Percentiles rank a stretch among this genome's conserved stretches.
Conservation (phyloP, 1,140 invertebrate genomes). For the Micrasema minimum region DNA sequence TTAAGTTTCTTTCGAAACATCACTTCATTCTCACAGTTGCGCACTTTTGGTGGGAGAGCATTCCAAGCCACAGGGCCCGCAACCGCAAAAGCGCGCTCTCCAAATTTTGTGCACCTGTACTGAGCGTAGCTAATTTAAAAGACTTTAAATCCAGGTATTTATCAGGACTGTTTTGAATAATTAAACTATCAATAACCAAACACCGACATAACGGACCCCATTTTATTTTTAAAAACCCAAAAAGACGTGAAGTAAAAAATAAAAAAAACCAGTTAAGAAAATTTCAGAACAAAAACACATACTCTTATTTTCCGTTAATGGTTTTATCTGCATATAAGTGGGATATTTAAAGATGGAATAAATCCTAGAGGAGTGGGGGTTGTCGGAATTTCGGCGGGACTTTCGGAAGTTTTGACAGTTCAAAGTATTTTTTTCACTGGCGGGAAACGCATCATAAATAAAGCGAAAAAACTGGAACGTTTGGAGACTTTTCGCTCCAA, state of each 20-base stretch:
- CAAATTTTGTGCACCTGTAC: too few relatives aligned
- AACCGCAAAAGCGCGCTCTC: too few relatives aligned
- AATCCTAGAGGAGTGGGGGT: background rate
- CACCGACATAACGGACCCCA: too few relatives aligned
- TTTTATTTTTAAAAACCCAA: background rate
- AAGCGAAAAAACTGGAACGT: background rate
- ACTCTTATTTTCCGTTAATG: background rate
- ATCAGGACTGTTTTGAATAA: too few relatives aligned
- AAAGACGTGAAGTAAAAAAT: background rate
- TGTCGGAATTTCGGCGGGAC: slow-evolving; percentile 13
- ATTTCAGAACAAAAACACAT: slow-evolving; percentile 7
- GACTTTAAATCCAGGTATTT: too few relatives aligned
- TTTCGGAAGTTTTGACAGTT: slow-evolving; percentile 15
- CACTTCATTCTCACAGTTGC: too few relatives aligned
- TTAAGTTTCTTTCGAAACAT: too few relatives aligned
- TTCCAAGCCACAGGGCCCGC: too few relatives aligned
- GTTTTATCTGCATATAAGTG: slow-evolving; percentile 24
- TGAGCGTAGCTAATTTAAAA: too few relatives aligned
- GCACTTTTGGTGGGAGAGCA: too few relatives aligned
- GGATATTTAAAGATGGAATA: slow-evolving; percentile 8
- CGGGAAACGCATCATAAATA: slow-evolving; percentile 15
- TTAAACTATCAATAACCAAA: too few relatives aligned
- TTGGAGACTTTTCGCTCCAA: slow-evolving; percentile 4
- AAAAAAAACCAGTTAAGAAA: background rate
- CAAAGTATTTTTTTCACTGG: slow-evolving; percentile 15